Percentiles rank a stretch among this genome's conserved stretches.
phyloP scores from a whole-genome alignment of 2,113 vertebrate genomes.

The Murina feae region DNA sequence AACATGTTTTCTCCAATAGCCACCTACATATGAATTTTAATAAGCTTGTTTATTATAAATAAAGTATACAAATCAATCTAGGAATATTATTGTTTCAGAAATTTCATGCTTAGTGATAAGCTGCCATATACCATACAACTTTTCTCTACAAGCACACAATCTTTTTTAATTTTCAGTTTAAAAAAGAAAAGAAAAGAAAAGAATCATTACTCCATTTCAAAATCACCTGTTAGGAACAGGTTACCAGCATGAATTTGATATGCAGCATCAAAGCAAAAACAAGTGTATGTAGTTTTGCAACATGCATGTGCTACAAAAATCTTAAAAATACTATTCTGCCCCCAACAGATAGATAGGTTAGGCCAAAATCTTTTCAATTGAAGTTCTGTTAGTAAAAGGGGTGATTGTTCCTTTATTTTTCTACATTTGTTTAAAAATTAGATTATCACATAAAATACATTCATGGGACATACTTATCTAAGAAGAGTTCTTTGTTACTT shows the following conservation, averaged over 20 bases:
- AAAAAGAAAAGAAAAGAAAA: background rate
- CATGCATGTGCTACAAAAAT: background rate
- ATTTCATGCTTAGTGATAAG: background rate
- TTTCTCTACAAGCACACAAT: background rate
- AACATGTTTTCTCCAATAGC: constrained; percentile 14
- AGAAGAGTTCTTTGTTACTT: background rate
- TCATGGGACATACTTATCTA: background rate
- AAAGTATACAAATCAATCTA: background rate
- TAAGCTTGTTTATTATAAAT: constrained; percentile 31
- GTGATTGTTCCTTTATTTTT: constrained; percentile 14
- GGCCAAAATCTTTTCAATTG: background rate
- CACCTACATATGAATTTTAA: background rate
- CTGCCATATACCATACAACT: background rate
- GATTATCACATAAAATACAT: background rate
- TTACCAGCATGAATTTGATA: background rate
- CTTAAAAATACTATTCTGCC: background rate
- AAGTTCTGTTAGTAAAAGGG: background rate
- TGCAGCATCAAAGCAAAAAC: background rate
- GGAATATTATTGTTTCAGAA: constrained; percentile 30
- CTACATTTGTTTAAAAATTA: background rate
- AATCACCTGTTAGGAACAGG: background rate
- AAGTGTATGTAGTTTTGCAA: background rate
- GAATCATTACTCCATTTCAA: background rate
- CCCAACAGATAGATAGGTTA: constrained; percentile 2
- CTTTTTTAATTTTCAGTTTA: background rate